phyloP scores from a whole-genome alignment of 2,113 vertebrate genomes.

The Hypocryptadius cinnamomeus region DNA sequence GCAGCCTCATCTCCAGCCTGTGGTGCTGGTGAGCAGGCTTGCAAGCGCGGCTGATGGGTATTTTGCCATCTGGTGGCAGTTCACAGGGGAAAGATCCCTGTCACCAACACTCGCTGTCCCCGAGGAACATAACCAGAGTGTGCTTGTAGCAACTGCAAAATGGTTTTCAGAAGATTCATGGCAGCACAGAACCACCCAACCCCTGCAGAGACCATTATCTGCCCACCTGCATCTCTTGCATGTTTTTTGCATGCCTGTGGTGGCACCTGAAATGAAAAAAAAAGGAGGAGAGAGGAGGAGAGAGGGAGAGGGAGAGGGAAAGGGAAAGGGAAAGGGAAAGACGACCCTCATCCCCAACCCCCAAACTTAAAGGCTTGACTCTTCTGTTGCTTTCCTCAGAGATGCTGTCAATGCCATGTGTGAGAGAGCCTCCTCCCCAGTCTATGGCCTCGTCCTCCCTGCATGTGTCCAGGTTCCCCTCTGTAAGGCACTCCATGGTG shows the following conservation, averaged over 20 bases:
- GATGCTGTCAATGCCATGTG: neutral
- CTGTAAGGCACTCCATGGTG: neutral
- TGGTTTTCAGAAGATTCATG: neutral
- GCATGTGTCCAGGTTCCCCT: no score
- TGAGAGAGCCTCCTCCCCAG: neutral
- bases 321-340: neutral
- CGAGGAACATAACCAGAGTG: neutral
- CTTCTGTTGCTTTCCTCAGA: neutral
- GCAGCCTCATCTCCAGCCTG: neutral
- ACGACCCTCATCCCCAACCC: fast-evolving
- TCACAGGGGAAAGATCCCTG: neutral
- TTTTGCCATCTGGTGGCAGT: neutral
- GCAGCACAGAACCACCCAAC: neutral
- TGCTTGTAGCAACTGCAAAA: neutral
- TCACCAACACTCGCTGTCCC: fast-evolving
- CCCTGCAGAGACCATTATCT: neutral
- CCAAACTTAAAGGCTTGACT: neutral
- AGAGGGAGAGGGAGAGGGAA: neutral
- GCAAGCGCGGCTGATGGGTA: neutral
- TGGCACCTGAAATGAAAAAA: neutral
- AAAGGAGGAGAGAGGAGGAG: neutral
- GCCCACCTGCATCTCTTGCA: no score
- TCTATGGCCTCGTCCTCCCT: neutral
- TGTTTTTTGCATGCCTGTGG: neutral
- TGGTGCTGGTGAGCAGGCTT: neutral